Evolutionary conservation across 2,797 vertebrate genomes (phyloP), one percentile per base, ranked within the genome.

Genomic region (Anguilla obscura): DNA sequence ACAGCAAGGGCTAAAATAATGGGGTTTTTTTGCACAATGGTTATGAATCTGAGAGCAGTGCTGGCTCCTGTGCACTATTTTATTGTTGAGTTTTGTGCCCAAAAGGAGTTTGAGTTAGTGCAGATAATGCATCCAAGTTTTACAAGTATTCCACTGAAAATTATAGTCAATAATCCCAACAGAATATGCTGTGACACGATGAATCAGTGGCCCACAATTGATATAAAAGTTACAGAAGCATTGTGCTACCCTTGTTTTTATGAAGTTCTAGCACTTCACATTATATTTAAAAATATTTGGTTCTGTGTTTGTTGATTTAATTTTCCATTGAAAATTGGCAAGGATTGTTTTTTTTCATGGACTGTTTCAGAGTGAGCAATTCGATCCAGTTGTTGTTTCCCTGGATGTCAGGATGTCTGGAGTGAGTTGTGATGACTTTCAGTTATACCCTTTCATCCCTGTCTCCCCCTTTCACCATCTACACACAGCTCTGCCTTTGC

Each of bases 341-440:
- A 82, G 86, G 89, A 21, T 60, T 84, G 8, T 69, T 69, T 56
- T 4, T 48, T 69, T 27, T 80, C 85, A 79, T 82, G 84, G 85
- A 21, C 87, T 87, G 87, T 91, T 93, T 89, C 80, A 21, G 88
- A 84, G 86, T 85, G 88, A 71, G n/a, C 50, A 21, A 33, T 45
- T 45, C 21, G 76, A 74, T 88, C 88, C 82, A 88, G 27, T 66
- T 84, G 30, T 50, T 83, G 90, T 88, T 87, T 92, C 86, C 36
- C 90, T 89, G 90, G 84, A 87, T 90, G 90, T 90, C 88, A 90
- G 89, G 86, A 91, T 36, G 90, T 91, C 91, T 94, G 92, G 93
- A 93, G 84, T 40, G 36, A 87, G 48, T 92, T 91, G 89, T 92
- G 91, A 90, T 93, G 91, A 90, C 89, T 88, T 71, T 87, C 86